Evolutionary conservation across 1,140 invertebrate genomes (phyloP), one percentile per base, ranked within the genome.

Genomic region (Daktulosphaira vitifoliae): DNA sequence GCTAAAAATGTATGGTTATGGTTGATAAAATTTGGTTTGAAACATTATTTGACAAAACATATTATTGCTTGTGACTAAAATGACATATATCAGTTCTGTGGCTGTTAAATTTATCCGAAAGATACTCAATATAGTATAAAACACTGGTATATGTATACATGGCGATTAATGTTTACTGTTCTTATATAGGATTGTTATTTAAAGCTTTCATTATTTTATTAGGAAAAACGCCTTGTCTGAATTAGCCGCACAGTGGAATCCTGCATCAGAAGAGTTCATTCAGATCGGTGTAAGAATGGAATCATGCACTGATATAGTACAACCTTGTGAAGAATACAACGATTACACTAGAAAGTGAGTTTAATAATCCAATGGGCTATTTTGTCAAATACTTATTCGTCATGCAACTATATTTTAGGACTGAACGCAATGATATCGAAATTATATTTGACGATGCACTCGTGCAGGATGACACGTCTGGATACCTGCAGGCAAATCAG

Each of bases 371-470:
- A 9, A 16, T 53, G 5, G n/a, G 8, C 16, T 11, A 15, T 29
- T 46, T 42, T 68, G 29, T 13, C 8, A n/a, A n/a, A n/a, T n/a
- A 22, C 11, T 16, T 66, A 22, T 65, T 26, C 11, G 6, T 66
- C 20, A 13, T 66, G 22, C n/a, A 9, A 11, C 11, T 51, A 6
- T 52, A 20, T n/a, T 5, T 29, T 16, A 62, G 56, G 56, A 62
- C 56, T 62, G 56, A 62, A n/a, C 42, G 56, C 25, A 46, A 46
- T 16, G 56, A 85, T 16, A 76, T 88, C 23, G 80, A 82, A 68
- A 92, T 93, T 73, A 82, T 81, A 8, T 94, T 94, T 74, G 90
- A 93, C 73, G 82, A 87, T 65, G 85, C 82, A 70, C 78, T 94
- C 66, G 84, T 93, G 2, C 56, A 62, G 26, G 86, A 92, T 71